Conservation (phyloP, 1,140 invertebrate genomes). For the Euwallacea similis region DNA sequence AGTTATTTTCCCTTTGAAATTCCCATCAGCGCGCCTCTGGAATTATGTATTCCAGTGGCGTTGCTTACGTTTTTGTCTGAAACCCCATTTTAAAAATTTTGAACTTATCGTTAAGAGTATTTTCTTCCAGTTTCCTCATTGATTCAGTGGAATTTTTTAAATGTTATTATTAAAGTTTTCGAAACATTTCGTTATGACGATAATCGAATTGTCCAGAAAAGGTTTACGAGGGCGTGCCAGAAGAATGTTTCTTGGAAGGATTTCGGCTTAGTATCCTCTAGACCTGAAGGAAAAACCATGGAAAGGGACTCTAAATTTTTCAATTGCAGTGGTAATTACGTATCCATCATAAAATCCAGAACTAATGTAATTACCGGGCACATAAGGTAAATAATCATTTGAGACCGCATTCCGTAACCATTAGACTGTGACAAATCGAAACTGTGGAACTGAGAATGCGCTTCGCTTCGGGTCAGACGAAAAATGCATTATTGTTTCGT, state of each 20-base stretch:
- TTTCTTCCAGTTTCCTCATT: no score
- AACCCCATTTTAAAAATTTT: no score
- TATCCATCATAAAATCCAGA: not conserved
- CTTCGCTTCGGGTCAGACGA: conserved; percentile 32
- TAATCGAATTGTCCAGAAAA: not conserved
- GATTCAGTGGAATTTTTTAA: no score
- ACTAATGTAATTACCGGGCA: conserved; percentile 38
- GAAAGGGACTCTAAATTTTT: not conserved
- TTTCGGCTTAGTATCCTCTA: not conserved
- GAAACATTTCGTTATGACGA: not conserved
- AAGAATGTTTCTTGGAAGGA: not conserved
- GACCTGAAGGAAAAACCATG: not conserved
- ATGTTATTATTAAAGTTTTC: no score
- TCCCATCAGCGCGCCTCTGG: no score
- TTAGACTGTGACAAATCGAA: conserved; percentile 41
- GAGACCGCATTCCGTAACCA: conserved; percentile 39
- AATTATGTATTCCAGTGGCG: no score
- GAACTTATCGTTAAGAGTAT: no score
- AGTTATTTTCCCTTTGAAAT: no score
- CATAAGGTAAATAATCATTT: conserved; percentile 38
- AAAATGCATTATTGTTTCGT: conserved; percentile 36
- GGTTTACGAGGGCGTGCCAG: not conserved
- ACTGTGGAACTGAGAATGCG: conserved; percentile 36
- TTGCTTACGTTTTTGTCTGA: no score
- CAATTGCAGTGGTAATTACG: no score